Evolutionary conservation across 1,140 invertebrate species (phyloP), one percentile per base, ranked within the genome.

Genomic region (Drosophila sucinea): DNA sequence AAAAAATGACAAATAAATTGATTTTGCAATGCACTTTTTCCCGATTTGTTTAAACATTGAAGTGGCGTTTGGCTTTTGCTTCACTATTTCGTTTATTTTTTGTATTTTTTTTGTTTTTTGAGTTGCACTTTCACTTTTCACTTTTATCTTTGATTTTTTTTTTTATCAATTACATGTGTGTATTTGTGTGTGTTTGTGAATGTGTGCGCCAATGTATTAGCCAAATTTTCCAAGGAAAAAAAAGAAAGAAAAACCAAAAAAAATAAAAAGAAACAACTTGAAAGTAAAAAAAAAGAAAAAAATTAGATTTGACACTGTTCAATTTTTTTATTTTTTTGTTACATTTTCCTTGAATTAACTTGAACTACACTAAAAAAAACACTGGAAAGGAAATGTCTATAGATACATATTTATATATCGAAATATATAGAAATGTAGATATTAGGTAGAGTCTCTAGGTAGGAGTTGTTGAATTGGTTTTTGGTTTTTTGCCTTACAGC

Each of bases 41-140:
- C 17, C 56, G 56, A 58, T 58, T 58, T 58, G 56, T 58, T 58
- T 58, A 58, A 58, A 58, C 56, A 58, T 58, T 35, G 32, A 35
- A 32, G 32, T 32, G 56, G 44, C 44, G 25, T 51, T 51, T 51
- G 44, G 72, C 57, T 60, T 72, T 72, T 73, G 70, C 57, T 61
- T 57, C 32, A 70, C 44, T 4, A 65, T 67, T 61, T 72, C 47
- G 44, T 71, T 47, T 67, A 67, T 65, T 79, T 44, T 60, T 27
- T 29, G 10, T 41, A 23, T 41, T 29, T 44, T 7, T 63, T 32
- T 63, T 51, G 51, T 29, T 30, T 58, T 30, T 76, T 33, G 30
- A 72, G 64, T 83, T 87, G 81, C 84, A 89, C 84, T 89, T 89
- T 89, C 84, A 89, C 84, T 89, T 89, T 89, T 89, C 84, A 89